phyloP scores from a whole-genome alignment of 2,113 vertebrate species.

The Lethenteron reissneri region DNA sequence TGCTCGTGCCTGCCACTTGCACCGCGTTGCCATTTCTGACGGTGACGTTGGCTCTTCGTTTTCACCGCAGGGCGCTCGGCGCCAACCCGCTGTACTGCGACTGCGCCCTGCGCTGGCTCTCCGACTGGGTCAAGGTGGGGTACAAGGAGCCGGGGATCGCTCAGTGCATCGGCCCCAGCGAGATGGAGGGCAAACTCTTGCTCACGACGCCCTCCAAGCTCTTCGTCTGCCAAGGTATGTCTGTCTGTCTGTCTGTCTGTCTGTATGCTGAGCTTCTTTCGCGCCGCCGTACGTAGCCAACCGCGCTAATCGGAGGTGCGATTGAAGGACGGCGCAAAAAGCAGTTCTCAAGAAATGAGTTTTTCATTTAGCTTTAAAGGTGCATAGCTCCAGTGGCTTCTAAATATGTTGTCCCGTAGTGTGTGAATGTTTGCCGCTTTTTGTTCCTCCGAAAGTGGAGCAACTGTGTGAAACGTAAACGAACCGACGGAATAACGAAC shows the following conservation, averaged over 20 bases:
- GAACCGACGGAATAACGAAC: too few relatives aligned
- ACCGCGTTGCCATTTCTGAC: too few relatives aligned
- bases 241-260: constrained; percentile 17
- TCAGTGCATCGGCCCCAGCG: constrained; percentile 67
- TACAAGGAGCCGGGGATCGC: constrained; percentile 96
- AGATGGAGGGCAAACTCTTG: constrained; percentile 88
- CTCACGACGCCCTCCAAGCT: constrained; percentile 94
- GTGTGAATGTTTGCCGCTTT: too few relatives aligned
- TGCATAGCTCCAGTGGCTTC: too few relatives aligned
- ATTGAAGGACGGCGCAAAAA: neutral
- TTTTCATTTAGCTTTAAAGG: too few relatives aligned
- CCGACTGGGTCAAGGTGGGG: constrained; percentile 93
- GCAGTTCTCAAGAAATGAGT: neutral
- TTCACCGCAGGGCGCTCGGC: constrained; percentile 52
- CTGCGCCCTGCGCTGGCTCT: constrained; percentile 94
- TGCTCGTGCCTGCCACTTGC: too few relatives aligned
- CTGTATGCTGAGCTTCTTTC: constrained; percentile 1
- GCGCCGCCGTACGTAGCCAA: neutral
- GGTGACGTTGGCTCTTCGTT: too few relatives aligned
- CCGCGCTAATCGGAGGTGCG: neutral
- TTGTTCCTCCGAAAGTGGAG: too few relatives aligned
- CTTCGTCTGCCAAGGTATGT: constrained; percentile 77
- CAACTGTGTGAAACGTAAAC: too few relatives aligned
- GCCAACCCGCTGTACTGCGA: constrained; percentile 91
- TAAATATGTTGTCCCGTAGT: too few relatives aligned